Evolutionary conservation across 2,888 invertebrate genomes (phyloP), one percentile per base, ranked within the genome.

Genomic region (Celastrina argiolus): DNA sequence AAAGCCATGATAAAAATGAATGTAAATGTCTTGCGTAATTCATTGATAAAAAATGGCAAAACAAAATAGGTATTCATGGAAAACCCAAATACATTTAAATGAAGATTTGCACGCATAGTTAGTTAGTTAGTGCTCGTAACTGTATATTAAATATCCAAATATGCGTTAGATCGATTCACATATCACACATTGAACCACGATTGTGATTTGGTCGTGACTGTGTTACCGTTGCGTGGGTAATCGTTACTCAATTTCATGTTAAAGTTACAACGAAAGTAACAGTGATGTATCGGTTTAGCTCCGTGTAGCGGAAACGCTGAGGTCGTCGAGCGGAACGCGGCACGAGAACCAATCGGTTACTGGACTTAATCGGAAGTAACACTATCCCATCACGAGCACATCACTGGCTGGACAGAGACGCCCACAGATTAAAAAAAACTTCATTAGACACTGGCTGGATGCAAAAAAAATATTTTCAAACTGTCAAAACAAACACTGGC

Each of bases 201-300:
- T 22, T 45, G 51, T 58, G 66, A 67, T 65, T 67, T 66, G 51
- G 42, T 67, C 64, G 64, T 64, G 67, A 75, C 74, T 71, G 64
- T 67, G 68, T 71, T 80, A 75, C 73, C 76, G 81, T 85, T 79
- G 85, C 85, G 84, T 85, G 85, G 77, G 74, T 75, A 74, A 77
- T 72, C 68, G 74, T 84, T 82, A 81, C 80, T 80, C 76, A 79
- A 83, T 76, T 77, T 74, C 71, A 73, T 70, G 73, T 70, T 67
- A 70, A 68, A 82, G 84, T 85, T 83, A 81, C 75, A 74, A 81
- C 77, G 84, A 87, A 87, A 86, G 84, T 80, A 84, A 86, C 75
- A 84, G 83, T 82, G 81, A 79, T 82, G 80, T 75, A 80, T 79
- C 71, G 77, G 70, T 74, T 72, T 69, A 67, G 69, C 64, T 66